Base-by-base conservation (phyloP, 2,888 invertebrate species). In the Drosophila engyochracea region DNA sequence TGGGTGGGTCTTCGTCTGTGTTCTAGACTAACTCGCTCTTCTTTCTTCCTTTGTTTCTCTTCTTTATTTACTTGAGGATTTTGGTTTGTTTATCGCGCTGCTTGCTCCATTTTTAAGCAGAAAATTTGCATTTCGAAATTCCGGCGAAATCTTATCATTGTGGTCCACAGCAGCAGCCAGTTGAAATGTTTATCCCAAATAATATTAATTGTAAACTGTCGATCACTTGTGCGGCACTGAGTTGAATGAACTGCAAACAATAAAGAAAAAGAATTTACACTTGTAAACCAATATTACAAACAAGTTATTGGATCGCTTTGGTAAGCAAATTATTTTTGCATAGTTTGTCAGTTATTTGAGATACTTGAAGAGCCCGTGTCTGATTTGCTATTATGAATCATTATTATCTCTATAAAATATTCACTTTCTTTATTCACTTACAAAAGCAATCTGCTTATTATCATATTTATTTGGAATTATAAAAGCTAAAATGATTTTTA, bases 91-190 rank as follows among this genome's bases (percentile, higher is more conserved):
- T 73, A 75, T 71, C 71, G 59, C 44, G 68, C 74, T 66, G 69
- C 74, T 83, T 74, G 72, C 74, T 83, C 60, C 59, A 70, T 66
- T 77, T 75, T 61, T 30, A 49, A 49, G n/a, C 37, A 19, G 31
- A 22, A 53, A 71, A 69, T 79, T 79, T 76, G 79, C 79, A 79
- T 79, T 79, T 61, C 35, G 63, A 76, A 79, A 79, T 64, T 55
- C 58, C 54, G 64, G 60, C 55, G 47, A 71, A 78, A 60, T 70
- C 57, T 71, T 63, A 41, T 74, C 70, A 53, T 31, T 52, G 33
- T 55, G 9, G 35, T n/a, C 19, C 41, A 16, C 19, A 25, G 22
- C 19, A 49, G 63, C 49, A 54, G 37, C 22, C 44, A 19, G 14
- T 39, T 30, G 5, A 49, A 59, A 49, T 54, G 39, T 63, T 52